These are phyloP conservation scores for Chauna torquata DNA, from an alignment of 2,113 vertebrate genomes.

Conservation along the genomic window DNA sequence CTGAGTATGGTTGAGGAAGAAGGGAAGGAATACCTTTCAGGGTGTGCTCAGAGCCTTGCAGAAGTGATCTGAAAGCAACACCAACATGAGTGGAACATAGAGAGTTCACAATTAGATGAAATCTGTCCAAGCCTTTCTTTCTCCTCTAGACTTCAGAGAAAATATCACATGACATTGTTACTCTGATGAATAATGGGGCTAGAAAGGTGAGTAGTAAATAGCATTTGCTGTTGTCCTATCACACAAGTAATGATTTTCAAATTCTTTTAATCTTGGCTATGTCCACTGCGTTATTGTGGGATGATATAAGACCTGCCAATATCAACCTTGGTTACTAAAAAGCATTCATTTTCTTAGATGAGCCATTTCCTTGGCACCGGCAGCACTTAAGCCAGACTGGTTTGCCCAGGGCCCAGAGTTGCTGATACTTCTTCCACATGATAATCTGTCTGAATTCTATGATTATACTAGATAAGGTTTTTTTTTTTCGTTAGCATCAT, in stretches of 20 bases:
- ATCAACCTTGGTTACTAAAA: not conserved
- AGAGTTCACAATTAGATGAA: not conserved
- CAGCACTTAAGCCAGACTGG: not conserved
- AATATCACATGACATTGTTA: not conserved
- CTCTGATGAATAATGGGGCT: not conserved
- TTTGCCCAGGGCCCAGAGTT: not conserved
- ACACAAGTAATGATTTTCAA: not conserved
- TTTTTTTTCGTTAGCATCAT: not conserved
- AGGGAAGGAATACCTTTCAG: not conserved
- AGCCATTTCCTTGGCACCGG: not conserved
- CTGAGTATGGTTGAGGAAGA: not conserved
- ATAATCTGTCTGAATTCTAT: not conserved
- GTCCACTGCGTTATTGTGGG: not conserved
- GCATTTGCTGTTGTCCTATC: not conserved
- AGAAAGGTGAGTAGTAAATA: not conserved
- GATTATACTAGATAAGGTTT: not conserved
- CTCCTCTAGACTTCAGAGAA: not conserved
- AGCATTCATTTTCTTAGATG: not conserved
- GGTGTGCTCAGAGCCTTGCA: not conserved
- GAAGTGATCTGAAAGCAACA: not conserved
- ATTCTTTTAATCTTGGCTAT: not conserved
- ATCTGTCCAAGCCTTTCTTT: not conserved
- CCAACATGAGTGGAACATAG: fast-evolving
- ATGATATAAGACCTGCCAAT: not conserved
- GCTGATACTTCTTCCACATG: not conserved